Evolutionary conservation across 2,888 invertebrate genomes (phyloP), one percentile per base, ranked within the genome.

Genomic region (Xestobium rufovillosum): DNA sequence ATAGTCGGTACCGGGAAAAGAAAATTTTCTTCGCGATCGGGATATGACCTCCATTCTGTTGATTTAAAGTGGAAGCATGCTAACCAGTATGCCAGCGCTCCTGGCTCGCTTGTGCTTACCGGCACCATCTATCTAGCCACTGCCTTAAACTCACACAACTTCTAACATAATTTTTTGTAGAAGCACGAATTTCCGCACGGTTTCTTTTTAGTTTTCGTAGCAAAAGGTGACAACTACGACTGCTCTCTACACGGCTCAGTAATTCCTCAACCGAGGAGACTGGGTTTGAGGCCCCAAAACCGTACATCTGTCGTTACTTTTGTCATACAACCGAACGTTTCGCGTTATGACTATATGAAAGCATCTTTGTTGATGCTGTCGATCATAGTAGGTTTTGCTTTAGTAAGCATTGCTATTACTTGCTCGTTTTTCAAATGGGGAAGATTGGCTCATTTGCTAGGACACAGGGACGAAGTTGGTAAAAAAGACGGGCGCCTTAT

Each of bases 201-300:
- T 0, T 87, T 88, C 66, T 88, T 83, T 66, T 71, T 88, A 23
- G 84, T 87, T 2, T 75, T 88, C 53, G 79, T 83, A 31, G 78
- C 82, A 42, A 80, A 80, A 60, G 75, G 79, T 0, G 76, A 76
- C 1, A 79, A 83, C 46, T 70, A 68, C 16, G 75, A 75, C 4
- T 77, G 76, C 44, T 63, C 65, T 0, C 55, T 58, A 44, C 53
- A 53, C 17, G 51, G 44, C 34, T 59, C 60, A 1, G 26, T 56
- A 6, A 42, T 56, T 28, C 55, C 56, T 57, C 0, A 68, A 69
- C 4, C 54, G 9, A 34, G 35, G n/a, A 35, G 19, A 13, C 26
- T 26, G 28, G 27, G 34, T 9, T 26, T 45, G 9, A 29, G 19
- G 9, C 28, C 41, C 4, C 29, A 37, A 6, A 50, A 41, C 42